phyloP scores from a whole-genome alignment of 2,797 vertebrate species.

The Chaunax sp. region DNA sequence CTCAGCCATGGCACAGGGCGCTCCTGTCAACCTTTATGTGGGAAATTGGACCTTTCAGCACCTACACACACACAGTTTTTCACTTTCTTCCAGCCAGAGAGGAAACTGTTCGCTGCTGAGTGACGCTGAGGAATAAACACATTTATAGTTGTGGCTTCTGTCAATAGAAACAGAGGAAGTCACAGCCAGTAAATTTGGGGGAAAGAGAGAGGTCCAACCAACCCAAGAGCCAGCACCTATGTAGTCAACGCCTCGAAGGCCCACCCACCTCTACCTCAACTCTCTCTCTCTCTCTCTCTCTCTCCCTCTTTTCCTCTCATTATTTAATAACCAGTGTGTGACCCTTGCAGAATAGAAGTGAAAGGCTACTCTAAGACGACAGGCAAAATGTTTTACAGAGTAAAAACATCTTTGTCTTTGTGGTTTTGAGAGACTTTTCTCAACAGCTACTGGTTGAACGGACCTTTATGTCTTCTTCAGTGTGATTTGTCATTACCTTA shows the following conservation, averaged over 20 bases:
- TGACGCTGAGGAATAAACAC: constrained; percentile 62
- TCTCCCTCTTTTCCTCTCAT: constrained; percentile 12
- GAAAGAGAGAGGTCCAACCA: constrained; percentile 30
- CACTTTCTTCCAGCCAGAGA: constrained; percentile 32
- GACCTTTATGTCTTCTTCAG: too few relatives aligned
- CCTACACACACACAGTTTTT: constrained; percentile 20
- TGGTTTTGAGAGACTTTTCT: too few relatives aligned
- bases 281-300: neutral
- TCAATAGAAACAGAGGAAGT: constrained; percentile 70
- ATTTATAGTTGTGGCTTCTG: constrained; percentile 70
- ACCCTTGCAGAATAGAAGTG: constrained; percentile 12
- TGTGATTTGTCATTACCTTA: too few relatives aligned
- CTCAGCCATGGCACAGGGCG: neutral
- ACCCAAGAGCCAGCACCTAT: constrained; percentile 35
- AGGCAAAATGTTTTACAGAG: too few relatives aligned
- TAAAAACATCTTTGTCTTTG: too few relatives aligned
- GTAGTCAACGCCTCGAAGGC: constrained; percentile 13
- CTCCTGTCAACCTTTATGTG: neutral
- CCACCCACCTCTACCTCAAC: neutral
- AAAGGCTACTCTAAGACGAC: too few relatives aligned
- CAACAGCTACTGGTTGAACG: too few relatives aligned
- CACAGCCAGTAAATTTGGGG: constrained; percentile 62
- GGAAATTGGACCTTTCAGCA: constrained; percentile 27
- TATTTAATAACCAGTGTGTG: constrained; percentile 23
- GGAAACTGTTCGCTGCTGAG: constrained; percentile 43